Evolutionary conservation across 2,797 vertebrate species (phyloP).

Genomic region (Avahi laniger): DNA sequence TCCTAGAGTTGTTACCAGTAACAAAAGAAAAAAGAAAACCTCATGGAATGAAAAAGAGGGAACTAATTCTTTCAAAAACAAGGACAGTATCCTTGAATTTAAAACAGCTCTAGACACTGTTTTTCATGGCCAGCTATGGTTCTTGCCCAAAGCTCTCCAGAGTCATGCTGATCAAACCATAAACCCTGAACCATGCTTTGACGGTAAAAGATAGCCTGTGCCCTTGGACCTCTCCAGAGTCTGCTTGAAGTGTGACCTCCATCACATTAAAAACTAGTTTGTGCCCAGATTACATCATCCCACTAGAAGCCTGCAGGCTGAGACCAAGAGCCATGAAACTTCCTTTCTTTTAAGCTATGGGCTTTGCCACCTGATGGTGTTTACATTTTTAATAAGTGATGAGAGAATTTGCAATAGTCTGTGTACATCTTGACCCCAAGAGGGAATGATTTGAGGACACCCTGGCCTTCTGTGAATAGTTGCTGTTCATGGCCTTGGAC

Average conservation of each 20-base stretch:
- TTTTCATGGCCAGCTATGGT: background rate
- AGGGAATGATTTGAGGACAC: constrained; percentile 75
- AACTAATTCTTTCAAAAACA: background rate
- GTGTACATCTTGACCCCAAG: constrained; percentile 78
- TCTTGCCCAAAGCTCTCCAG: background rate
- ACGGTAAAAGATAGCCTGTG: background rate
- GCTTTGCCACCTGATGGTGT: constrained; percentile 47
- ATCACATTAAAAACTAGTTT: constrained; percentile 46
- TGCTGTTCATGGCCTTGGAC: constrained; percentile 77
- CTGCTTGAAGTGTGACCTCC: constrained; percentile 19
- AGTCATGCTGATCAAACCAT: background rate
- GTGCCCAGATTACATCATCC: constrained; percentile 47
- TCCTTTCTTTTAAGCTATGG: background rate
- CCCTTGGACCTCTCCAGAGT: background rate
- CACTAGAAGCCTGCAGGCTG: background rate
- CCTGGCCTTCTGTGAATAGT: constrained; percentile 82
- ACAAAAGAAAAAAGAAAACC: background rate
- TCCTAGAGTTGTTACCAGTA: constrained; percentile 28
- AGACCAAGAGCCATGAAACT: background rate
- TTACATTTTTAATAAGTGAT: constrained; percentile 80
- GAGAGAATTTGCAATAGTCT: constrained; percentile 79
- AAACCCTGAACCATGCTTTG: background rate
- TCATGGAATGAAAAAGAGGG: background rate
- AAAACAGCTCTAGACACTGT: background rate
- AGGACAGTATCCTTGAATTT: background rate